Percentiles rank a stretch among this genome's conserved stretches.
These are phyloP conservation scores for Melanostoma mellinum DNA, from an alignment of 2,888 invertebrate species.

Conservation along the genomic window DNA sequence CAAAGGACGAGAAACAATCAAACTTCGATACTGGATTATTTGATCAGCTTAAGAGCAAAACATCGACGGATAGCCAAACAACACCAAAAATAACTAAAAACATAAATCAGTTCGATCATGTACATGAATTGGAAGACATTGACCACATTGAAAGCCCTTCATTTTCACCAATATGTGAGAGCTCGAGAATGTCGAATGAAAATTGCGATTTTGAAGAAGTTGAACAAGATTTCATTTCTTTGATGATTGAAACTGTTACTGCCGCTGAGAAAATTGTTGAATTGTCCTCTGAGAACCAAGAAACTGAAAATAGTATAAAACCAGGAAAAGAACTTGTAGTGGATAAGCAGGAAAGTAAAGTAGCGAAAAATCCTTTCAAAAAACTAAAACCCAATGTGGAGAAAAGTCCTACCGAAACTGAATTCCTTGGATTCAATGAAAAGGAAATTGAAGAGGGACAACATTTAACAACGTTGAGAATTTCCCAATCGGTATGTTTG, in stretches of 20 bases:
- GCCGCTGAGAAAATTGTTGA: not conserved
- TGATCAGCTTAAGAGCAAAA: not conserved
- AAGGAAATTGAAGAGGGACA: slow-evolving; percentile 61
- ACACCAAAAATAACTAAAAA: slow-evolving; percentile 25
- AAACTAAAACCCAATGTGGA: not conserved
- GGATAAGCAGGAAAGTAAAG: not conserved
- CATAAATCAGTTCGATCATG: slow-evolving; percentile 74
- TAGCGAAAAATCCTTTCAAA: slow-evolving; percentile 32
- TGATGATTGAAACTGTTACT: not conserved
- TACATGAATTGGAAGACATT: slow-evolving; percentile 48
- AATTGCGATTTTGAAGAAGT: slow-evolving; percentile 17
- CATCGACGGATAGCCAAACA: no score
- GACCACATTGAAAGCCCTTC: slow-evolving; percentile 17
- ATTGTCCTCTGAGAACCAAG: not conserved
- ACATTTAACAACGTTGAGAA: slow-evolving; percentile 49
- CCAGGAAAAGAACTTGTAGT: not conserved
- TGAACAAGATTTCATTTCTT: not conserved
- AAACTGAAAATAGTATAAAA: not conserved
- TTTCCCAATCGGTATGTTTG: slow-evolving; percentile 59
- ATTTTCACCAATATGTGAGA: slow-evolving; percentile 1
- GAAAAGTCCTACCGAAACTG: not conserved
- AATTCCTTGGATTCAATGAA: slow-evolving; percentile 56
- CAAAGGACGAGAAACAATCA: not conserved
- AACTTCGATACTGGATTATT: not conserved
- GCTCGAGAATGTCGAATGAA: slow-evolving; percentile 4